Conservation (phyloP, 2,888 invertebrate genomes). For the Aphrophora alni region DNA sequence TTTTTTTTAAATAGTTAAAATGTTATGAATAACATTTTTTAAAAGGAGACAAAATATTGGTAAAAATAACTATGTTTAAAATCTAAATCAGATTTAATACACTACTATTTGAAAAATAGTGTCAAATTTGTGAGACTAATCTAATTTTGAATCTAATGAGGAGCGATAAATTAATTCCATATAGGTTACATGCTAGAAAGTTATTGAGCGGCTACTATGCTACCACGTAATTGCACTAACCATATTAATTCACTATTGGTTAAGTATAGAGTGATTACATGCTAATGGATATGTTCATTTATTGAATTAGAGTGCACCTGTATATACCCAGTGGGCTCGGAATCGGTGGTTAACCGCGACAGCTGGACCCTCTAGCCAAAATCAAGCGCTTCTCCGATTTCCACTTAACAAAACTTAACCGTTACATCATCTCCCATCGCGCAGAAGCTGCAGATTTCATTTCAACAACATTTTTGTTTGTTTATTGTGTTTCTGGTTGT, state of each 20-base stretch:
- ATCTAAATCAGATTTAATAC: too few species aligned
- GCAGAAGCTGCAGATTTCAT: background rate
- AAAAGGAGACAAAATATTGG: too few species aligned
- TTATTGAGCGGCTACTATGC: background rate
- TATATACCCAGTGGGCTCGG: background rate
- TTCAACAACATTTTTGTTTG: background rate
- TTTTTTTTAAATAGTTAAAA: too few species aligned
- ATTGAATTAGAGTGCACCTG: conserved; percentile 9
- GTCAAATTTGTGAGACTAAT: too few species aligned
- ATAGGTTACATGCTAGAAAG: too few species aligned
- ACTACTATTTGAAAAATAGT: too few species aligned
- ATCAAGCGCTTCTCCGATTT: background rate
- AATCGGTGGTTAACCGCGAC: background rate
- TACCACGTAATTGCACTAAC: background rate
- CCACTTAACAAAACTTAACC: background rate
- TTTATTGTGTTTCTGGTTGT: too few species aligned
- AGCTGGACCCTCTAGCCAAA: background rate
- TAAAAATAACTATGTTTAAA: too few species aligned
- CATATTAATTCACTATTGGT: background rate
- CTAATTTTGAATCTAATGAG: too few species aligned
- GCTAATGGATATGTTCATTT: conserved; percentile 6
- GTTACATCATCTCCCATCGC: background rate
- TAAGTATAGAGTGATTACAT: background rate
- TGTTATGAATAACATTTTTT: too few species aligned
- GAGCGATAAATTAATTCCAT: too few species aligned